Base-by-base conservation (phyloP, 2,888 invertebrate genomes). In the Drosophila limbata region DNA sequence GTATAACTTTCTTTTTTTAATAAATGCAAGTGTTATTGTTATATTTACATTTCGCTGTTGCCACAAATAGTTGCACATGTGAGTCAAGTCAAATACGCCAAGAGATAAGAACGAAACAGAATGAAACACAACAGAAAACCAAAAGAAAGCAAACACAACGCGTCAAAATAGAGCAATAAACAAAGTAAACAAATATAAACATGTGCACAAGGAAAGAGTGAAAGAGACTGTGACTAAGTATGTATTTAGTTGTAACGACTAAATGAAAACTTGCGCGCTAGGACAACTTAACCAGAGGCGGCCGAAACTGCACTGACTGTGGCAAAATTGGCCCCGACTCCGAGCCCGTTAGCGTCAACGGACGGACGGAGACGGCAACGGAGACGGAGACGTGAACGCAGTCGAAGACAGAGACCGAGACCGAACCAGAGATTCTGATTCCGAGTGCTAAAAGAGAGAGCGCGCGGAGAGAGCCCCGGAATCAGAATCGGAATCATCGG, bases 271-370 rank as follows among this genome's bases (percentile, higher is more conserved):
- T 50, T 62, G 62, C 69, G 78, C 80, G 65, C 77, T 83, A 71
- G 79, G 79, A 77, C 81, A 80, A 77, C 78, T 69, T 66, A 71
- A 71, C 86, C 84, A 81, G 75, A 81, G 78, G 86, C 82, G 86
- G 70, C 76, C 81, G 48, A 82, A 82, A 72, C 67, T 79, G 82
- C 83, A 83, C 83, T 83, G 84, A 85, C 71, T 77, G 44, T 50
- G 55, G 47, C 69, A 33, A 37, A 51, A 63, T 25, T 73, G 67
- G 56, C 71, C 73, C 76, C 76, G 73, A 73, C 78, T 77, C 77
- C 70, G 65, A 60, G 48, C 31, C 52, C 59, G 21, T 37, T 19
- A 44, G 28, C 55, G 37, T 62, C 40, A 47, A 10, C 42, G 9
- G 25, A 47, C 21, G 21, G 21, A 25, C 25, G 25, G 25, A 25